Evolutionary conservation across 2,888 invertebrate species (phyloP), one percentile per base, ranked within the genome.

Genomic region (Diachrysia chrysitis): DNA sequence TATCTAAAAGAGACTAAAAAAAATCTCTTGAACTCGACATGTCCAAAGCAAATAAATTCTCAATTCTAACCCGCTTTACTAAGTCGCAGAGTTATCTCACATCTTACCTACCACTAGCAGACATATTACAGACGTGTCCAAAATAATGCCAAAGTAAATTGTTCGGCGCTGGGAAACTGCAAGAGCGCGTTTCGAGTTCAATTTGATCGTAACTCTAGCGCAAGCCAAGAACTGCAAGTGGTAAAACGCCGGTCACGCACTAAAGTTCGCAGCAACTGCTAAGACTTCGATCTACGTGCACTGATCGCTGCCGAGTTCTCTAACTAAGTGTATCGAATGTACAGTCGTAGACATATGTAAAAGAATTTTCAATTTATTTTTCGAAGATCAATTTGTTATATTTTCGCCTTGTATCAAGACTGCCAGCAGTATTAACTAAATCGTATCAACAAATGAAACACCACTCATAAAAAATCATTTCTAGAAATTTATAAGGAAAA

Each of bases 181-280:
- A 79, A 72, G 75, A 68, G 63, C 58, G 71, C 76, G 56, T 63
- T 82, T 63, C 66, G 66, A 62, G 69, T 78, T 78, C 69, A 79
- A 79, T 81, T 82, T 72, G 60, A 66, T 68, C 67, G 46, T 10
- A 82, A 79, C 82, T 82, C 65, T 69, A 32, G 69, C 67, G 64
- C 67, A 69, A 69, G 74, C 64, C 73, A 74, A 79, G 68, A 67
- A 69, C 51, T 63, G 67, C 63, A 66, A 69, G 70, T 59, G 69
- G 73, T 67, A 66, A 76, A 79, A 73, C 71, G 78, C 77, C 63
- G 79, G 84, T 83, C 84, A 83, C 83, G 84, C 82, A 69, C 78
- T 73, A 79, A 83, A 83, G 68, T 83, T 83, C 55, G 69, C 53
- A 71, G 64, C 80, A 79, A 77, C 76, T 75, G 61, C 64, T 68